Conservation (phyloP, 2,113 vertebrate genomes). For the Ptilorrhoa leucosticta region DNA sequence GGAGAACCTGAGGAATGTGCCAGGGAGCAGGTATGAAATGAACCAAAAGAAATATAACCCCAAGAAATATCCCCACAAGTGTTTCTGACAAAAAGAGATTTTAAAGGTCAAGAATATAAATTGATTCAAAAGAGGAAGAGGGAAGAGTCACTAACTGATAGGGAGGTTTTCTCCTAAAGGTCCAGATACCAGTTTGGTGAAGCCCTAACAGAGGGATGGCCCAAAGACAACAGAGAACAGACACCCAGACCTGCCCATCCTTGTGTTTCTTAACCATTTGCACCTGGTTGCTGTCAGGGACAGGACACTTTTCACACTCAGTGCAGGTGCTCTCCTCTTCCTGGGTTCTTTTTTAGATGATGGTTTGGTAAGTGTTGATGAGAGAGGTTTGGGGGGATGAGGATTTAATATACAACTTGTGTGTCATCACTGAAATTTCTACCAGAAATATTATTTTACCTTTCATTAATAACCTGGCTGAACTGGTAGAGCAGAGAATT, state of each 20-base stretch:
- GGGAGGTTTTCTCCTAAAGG: not conserved
- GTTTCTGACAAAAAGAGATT: not conserved
- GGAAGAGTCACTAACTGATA: not conserved
- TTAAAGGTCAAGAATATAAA: not conserved
- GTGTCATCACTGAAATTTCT: not conserved
- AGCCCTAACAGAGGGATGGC: not conserved
- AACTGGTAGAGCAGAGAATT: slow-evolving; percentile 4
- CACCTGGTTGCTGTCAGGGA: not conserved
- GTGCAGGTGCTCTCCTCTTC: not conserved
- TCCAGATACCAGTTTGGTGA: not conserved
- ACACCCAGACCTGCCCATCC: not conserved
- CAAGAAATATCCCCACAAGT: not conserved
- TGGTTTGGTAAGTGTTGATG: not conserved
- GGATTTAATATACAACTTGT: not conserved
- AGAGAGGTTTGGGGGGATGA: accelerated
- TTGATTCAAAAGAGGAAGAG: not conserved
- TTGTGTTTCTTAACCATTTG: not conserved
- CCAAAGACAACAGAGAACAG: not conserved
- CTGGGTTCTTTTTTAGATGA: not conserved
- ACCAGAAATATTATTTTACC: not conserved
- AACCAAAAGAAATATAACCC: not conserved
- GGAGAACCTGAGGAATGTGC: not conserved
- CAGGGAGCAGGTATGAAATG: not conserved
- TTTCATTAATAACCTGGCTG: slow-evolving; percentile 19
- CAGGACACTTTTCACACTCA: not conserved